Base-by-base conservation (phyloP, 2,888 invertebrate species). In the Schrankia costaestrigalis region DNA sequence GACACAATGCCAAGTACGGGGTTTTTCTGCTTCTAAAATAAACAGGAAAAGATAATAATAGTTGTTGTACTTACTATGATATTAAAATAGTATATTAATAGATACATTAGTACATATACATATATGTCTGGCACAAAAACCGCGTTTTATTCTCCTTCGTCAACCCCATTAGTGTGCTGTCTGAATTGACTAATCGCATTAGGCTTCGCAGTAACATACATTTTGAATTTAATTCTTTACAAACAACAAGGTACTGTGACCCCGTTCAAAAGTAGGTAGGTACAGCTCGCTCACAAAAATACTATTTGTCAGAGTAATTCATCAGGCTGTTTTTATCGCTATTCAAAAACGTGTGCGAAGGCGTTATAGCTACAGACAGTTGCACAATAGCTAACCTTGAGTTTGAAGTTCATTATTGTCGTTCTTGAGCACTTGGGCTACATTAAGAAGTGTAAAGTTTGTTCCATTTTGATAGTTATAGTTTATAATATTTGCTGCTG, bases 331-430 rank as follows among this genome's bases (percentile, higher is more conserved):
- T 70, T 70, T 69, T 68, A 63, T 65, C 62, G 35, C 37, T 34
- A 48, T 56, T 62, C 56, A 62, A 47, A 54, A 52, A 48, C 54
- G 38, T 38, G 32, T 34, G 57, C 40, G 68, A 55, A 63, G 71
- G 66, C 60, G 67, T 61, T 43, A 31, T 38, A n/a, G n/a, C n/a
- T 41, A 65, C 60, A 61, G 67, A 63, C 54, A 36, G 30, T 47
- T 21, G 53, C 59, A 67, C 63, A 70, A 71, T 60, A 47, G 41
- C 19, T 50, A 61, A 56, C 71, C 71, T 69, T 73, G 65, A 56
- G 53, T 50, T 44, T 58, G 51, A 58, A 42, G 57, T 48, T 60
- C 53, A 56, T 56, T 63, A 57, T 47, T 54, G 49, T 43, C 35
- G 27, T 45, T 45, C 25, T 38, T 27, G 34, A 44, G 35, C 31